Evolutionary conservation across 2,113 vertebrate species (phyloP), one percentile per base, ranked within the genome.

Genomic region (Columbina picui): DNA sequence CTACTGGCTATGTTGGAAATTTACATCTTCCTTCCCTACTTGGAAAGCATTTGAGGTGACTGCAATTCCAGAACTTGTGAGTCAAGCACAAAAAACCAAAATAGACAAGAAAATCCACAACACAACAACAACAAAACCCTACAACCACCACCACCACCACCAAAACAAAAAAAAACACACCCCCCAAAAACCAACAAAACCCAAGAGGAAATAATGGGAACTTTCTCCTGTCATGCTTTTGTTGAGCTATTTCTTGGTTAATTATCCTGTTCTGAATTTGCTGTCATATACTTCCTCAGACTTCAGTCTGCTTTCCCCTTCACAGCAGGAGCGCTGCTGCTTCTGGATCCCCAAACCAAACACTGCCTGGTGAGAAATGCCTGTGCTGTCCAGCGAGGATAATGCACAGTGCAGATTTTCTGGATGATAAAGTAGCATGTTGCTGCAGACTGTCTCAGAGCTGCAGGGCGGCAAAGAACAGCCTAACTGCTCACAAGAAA

Each of bases 101-200:
- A 20, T 18, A 45, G 19, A 45, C 43, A 36, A 64, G 64, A 20
- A 77, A 69, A 25, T 4, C 0, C 18, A 45, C 43, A 45, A 45
- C 43, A 45, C 18, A 45, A 45, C 43, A 45, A 18, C 43, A 45
- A 19, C 8, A 16, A 45, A 45, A 45, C n/a, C n/a, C n/a, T n/a
- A n/a, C 18, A 19, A 19, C 7, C 43, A n/a, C n/a, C 43, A 19
- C 18, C 18, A 45, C 43, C 43, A 45, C 43, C 43, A 21, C 18
- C 1, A 3, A 9, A 29, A 20, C 39, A 39, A 43, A 16, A 43
- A 32, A 60, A 68, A 20, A 69, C 64, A 27, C 3, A 0, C 6
- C 17, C 17, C 6, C 17, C 17, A 43, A 45, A 19, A 45, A 45
- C 18, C 43, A 45, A 45, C 18, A 45, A 45, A 45, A 45, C 18